Evolutionary conservation across 1,140 invertebrate species (phyloP).

Genomic region (Drosophila kohkoa): DNA sequence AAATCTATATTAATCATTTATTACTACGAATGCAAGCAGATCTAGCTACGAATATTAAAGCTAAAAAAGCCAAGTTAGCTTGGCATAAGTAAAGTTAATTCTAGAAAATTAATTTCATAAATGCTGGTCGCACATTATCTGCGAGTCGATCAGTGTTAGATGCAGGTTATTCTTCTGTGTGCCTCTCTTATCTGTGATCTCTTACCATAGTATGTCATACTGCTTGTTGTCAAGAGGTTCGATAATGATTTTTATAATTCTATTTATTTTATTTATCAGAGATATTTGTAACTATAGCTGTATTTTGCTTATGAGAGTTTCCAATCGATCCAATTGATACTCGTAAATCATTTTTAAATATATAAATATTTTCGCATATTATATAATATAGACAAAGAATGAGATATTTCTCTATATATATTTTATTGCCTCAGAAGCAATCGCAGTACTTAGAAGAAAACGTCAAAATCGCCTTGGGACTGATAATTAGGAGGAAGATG

Average conservation of each 20-base stretch:
- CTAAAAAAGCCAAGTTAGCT: too few species aligned
- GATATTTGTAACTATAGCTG: constrained; percentile 18
- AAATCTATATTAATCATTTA: too few species aligned
- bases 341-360: constrained; percentile 64
- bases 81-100: too few species aligned
- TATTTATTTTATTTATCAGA: constrained; percentile 66
- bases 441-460: constrained; percentile 74
- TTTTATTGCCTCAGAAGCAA: not conserved
- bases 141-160: too few species aligned
- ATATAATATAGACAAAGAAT: constrained; percentile 43
- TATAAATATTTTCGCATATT: constrained; percentile 73
- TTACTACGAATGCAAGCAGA: too few species aligned
- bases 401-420: constrained; percentile 40
- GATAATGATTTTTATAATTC: constrained; percentile 29
- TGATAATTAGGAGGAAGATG: constrained; percentile 57
- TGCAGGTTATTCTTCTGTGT: too few species aligned
- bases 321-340: constrained; percentile 53
- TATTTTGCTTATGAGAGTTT: constrained; percentile 30
- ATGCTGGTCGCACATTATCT: too few species aligned
- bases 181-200: too few species aligned
- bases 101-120: too few species aligned
- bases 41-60: too few species aligned
- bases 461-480: constrained; percentile 74
- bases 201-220: too few species aligned
- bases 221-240: too few species aligned